phyloP scores from a whole-genome alignment of 1,140 invertebrate genomes.

The Drosophila punjabiensis region DNA sequence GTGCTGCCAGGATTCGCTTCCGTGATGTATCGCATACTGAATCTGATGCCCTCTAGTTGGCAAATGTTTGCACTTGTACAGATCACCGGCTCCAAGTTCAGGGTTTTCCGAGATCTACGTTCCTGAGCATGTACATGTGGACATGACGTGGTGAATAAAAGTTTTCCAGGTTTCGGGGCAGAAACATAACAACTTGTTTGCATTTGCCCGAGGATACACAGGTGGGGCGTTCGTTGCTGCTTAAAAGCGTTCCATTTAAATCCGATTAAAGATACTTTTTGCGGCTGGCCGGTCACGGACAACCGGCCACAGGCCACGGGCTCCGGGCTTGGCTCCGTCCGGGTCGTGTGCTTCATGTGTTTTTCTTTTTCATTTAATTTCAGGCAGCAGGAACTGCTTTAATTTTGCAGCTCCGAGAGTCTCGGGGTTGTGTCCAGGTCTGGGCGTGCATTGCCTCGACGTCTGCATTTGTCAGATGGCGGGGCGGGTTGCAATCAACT shows the following conservation, averaged over 20 bases:
- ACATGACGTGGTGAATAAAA: constrained; percentile 13
- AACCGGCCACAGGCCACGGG: constrained; percentile 24
- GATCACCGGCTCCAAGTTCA: not conserved
- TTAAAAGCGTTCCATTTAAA: constrained; percentile 42
- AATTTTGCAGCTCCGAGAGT: constrained; percentile 1
- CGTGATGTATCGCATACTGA: constrained; percentile 3
- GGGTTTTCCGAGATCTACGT: not conserved
- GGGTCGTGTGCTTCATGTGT: constrained; percentile 21
- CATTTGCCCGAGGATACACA: not conserved
- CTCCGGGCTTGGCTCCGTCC: not conserved
- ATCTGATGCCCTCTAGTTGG: constrained; percentile 48
- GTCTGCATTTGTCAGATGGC: constrained; percentile 56
- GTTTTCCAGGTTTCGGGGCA: not conserved
- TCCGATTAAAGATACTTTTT: constrained; percentile 40
- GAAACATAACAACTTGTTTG: not conserved
- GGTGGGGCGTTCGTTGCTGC: not conserved
- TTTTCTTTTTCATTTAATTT: constrained; percentile 40
- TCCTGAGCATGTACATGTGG: not conserved
- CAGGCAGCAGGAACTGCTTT: constrained; percentile 23
- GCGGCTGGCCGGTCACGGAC: constrained; percentile 31
- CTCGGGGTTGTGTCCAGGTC: constrained; percentile 15
- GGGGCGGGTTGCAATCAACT: constrained; percentile 66
- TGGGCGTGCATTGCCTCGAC: constrained; percentile 30
- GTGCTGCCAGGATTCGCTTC: constrained; percentile 21
- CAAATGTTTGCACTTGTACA: constrained; percentile 2